Evolutionary conservation across 2,113 vertebrate genomes (phyloP).

Genomic region (Hyperoodon ampullatus): DNA sequence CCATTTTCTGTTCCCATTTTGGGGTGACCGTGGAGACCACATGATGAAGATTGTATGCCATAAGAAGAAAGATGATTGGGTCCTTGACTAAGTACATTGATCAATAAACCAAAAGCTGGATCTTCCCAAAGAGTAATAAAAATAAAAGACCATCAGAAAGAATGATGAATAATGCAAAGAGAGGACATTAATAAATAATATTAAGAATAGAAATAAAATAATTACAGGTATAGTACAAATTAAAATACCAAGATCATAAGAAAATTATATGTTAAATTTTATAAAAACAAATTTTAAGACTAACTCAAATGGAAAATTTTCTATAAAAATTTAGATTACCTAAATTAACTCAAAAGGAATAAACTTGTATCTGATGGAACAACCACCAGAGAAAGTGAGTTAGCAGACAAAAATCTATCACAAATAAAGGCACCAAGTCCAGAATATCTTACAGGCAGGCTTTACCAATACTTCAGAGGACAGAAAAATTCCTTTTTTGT

Average conservation of each 20-base stretch:
- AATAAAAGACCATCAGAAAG: background rate
- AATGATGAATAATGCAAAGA: background rate
- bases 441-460: background rate
- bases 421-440: background rate
- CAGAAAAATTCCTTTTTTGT: background rate
- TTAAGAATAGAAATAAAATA: background rate
- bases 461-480: background rate
- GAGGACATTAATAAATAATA: background rate
- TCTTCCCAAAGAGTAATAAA: background rate
- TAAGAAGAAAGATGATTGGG: background rate
- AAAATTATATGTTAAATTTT: constrained; percentile 10
- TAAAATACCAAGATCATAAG: background rate
- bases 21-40: background rate
- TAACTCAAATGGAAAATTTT: background rate
- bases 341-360: background rate
- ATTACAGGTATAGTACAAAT: background rate
- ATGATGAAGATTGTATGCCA: background rate
- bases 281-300: background rate
- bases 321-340: background rate
- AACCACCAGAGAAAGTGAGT: background rate
- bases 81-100: background rate
- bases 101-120: background rate
- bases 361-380: background rate
- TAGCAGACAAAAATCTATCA: background rate
- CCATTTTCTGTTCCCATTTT: background rate